Evolutionary conservation across 2,797 vertebrate genomes (phyloP).

Genomic region (Ceyx erithaca): DNA sequence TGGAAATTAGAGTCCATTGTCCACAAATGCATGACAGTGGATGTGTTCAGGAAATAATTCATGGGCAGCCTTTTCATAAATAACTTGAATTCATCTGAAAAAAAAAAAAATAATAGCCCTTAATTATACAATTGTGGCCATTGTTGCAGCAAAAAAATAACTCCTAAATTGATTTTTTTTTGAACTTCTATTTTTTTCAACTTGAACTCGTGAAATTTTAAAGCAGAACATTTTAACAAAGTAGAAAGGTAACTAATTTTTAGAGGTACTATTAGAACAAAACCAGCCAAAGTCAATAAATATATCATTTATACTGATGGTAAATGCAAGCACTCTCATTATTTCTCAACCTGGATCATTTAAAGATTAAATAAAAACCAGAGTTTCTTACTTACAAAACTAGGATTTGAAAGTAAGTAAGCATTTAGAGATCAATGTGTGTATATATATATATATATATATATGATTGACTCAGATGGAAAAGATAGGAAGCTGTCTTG

Average conservation of each 20-base stretch:
- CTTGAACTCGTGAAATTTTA: background rate
- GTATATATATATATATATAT: too few species aligned
- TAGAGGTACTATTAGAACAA: background rate
- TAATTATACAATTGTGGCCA: background rate
- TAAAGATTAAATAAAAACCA: background rate
- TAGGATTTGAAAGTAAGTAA: background rate
- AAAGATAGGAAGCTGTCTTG: background rate
- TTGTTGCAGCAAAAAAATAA: background rate
- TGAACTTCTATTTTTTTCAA: background rate
- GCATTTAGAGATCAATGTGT: background rate
- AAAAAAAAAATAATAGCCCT: background rate
- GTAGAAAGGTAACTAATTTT: background rate
- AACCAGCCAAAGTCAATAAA: background rate
- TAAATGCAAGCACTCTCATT: background rate
- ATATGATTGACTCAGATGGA: background rate
- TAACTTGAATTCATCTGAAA: slow-evolving; percentile 94
- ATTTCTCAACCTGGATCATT: background rate
- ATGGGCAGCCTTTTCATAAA: slow-evolving; percentile 92
- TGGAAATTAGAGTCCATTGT: slow-evolving; percentile 92
- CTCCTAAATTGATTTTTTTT: background rate
- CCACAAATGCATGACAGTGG: slow-evolving; percentile 92
- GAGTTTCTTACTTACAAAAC: background rate
- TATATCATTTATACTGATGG: too few species aligned
- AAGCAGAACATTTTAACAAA: background rate
- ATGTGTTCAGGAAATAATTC: slow-evolving; percentile 92